Evolutionary conservation across 2,113 vertebrate genomes (phyloP).

Genomic region (Procavia capensis): DNA sequence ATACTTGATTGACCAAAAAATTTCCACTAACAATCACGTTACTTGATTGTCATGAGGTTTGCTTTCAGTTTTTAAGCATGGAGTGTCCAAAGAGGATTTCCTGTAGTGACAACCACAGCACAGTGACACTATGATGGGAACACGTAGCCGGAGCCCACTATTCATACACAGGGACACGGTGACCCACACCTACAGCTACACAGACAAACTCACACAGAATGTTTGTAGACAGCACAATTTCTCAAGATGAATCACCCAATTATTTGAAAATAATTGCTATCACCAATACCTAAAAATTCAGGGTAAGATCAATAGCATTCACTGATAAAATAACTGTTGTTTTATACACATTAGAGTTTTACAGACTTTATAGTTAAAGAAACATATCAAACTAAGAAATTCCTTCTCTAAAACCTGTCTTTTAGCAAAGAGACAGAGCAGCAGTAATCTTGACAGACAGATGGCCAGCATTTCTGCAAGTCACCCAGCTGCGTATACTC

Average conservation of each 20-base stretch:
- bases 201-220: not conserved
- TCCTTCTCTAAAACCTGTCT: constrained; percentile 43
- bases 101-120: constrained; percentile 8
- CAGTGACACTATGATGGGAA: constrained; percentile 21
- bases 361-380: too few species aligned
- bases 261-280: constrained; percentile 54
- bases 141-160: not conserved
- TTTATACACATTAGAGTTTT: too few species aligned
- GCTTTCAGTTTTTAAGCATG: constrained; percentile 47
- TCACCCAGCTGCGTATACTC: constrained; percentile 43
- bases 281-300: constrained; percentile 48
- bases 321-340: constrained; percentile 53
- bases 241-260: constrained; percentile 47
- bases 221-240: constrained; percentile 33
- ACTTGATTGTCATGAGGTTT: constrained; percentile 37
- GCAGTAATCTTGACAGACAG: constrained; percentile 67
- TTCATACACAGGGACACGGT: not conserved
- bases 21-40: constrained; percentile 27
- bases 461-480: constrained; percentile 65
- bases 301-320: constrained; percentile 25
- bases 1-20: constrained; percentile 52
- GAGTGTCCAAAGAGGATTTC: constrained; percentile 48
- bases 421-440: constrained; percentile 68
- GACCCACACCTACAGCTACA: not conserved
- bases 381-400: constrained; percentile 57